Evolutionary conservation across 2,113 vertebrate species (phyloP).

Genomic region (Vidua macroura): DNA sequence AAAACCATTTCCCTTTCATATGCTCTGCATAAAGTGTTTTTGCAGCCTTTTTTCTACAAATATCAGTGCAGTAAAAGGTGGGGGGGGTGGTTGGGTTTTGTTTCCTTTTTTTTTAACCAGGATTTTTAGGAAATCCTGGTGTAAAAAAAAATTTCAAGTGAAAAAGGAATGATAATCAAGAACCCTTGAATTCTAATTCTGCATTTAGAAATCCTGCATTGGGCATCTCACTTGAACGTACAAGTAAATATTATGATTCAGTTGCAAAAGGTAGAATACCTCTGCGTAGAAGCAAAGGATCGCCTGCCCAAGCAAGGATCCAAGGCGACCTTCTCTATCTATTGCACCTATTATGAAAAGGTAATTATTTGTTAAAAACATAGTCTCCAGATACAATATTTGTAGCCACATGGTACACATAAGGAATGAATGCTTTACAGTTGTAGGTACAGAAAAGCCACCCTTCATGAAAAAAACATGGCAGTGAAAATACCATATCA

Average conservation of each 20-base stretch:
- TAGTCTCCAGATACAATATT: neutral
- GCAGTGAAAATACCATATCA: neutral
- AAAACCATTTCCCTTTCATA: constrained; percentile 7
- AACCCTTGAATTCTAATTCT: neutral
- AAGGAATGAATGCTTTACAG: neutral
- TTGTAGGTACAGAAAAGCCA: neutral
- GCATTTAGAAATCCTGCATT: neutral
- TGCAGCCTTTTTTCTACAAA: constrained; percentile 14
- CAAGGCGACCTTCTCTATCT: neutral
- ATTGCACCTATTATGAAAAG: neutral
- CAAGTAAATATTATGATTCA: neutral
- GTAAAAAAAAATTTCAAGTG: neutral
- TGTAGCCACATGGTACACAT: neutral
- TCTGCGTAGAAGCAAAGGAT: neutral
- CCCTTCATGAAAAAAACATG: neutral
- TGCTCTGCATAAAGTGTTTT: neutral
- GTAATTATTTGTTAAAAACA: neutral
- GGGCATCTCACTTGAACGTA: neutral
- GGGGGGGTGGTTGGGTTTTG: neutral
- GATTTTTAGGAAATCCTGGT: neutral
- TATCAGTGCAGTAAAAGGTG: neutral
- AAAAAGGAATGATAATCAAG: neutral
- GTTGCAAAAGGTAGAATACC: neutral
- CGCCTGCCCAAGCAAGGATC: neutral
- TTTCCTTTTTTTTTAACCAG: neutral